A percentile compares a stretch with the other conserved stretches of the same genome.
Evolutionary conservation across 2,888 invertebrate species (phyloP).

Genomic region (Xylota segnis): DNA sequence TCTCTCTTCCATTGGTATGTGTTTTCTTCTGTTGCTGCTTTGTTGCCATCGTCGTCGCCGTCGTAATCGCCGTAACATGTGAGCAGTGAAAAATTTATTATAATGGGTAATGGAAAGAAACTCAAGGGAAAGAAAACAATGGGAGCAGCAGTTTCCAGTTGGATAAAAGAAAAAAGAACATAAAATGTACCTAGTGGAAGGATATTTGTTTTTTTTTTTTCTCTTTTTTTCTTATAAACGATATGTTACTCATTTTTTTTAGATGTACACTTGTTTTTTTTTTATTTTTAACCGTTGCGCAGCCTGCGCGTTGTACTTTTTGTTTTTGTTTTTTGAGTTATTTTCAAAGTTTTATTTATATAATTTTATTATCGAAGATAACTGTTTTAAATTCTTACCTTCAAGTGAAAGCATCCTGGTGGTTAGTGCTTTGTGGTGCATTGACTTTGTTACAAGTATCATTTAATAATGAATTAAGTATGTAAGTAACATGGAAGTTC

Average conservation of each 20-base stretch:
- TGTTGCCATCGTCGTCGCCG: conserved; percentile 21
- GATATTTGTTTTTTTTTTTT: conserved; percentile 14
- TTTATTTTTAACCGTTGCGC: conserved; percentile 20
- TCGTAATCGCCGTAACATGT: conserved; percentile 69
- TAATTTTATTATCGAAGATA: conserved; percentile 3
- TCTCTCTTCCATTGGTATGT: conserved; percentile 50
- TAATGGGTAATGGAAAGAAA: conserved; percentile 42
- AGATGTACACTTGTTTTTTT: not conserved
- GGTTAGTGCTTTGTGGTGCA: not conserved
- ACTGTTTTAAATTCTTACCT: conserved; percentile 10
- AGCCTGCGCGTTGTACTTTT: conserved; percentile 1
- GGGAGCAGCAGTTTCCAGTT: conserved; percentile 52
- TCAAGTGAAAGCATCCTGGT: conserved; percentile 14
- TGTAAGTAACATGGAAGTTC: not conserved
- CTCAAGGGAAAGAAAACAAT: conserved; percentile 49
- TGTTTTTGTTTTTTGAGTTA: conserved; percentile 29
- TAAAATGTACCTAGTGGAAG: conserved; percentile 25
- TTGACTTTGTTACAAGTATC: not conserved
- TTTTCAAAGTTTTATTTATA: conserved; percentile 36
- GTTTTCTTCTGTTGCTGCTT: conserved; percentile 16
- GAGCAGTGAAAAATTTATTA: conserved; percentile 60
- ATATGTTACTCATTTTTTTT: conserved; percentile 21
- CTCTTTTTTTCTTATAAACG: conserved; percentile 1
- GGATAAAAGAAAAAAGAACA: conserved; percentile 26
- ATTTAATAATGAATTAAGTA: too few species aligned